Evolutionary conservation across 2,888 invertebrate genomes (phyloP).

Genomic region (Dolichopus griseipennis): DNA sequence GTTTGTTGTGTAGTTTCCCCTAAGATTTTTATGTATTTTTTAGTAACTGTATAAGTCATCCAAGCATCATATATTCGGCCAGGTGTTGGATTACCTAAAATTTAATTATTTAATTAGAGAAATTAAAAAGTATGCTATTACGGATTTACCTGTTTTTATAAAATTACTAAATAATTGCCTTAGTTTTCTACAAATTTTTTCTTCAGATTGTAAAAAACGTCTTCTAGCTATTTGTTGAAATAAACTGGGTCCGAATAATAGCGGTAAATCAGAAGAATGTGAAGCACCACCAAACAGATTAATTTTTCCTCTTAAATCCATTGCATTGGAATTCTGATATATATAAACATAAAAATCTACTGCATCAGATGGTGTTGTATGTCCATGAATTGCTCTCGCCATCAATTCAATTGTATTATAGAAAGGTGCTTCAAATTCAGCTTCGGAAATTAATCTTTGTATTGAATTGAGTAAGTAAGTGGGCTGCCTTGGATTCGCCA

Average conservation of each 20-base stretch:
- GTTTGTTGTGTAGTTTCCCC: slow-evolving; percentile 28
- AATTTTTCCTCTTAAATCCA: slow-evolving; percentile 41
- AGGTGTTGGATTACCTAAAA: slow-evolving; percentile 50
- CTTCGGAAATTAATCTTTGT: slow-evolving; percentile 39
- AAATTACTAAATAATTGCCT: slow-evolving; percentile 48
- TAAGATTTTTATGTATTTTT: slow-evolving; percentile 36
- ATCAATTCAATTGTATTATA: slow-evolving; percentile 33
- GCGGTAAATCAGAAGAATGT: slow-evolving; percentile 57
- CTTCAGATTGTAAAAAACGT: slow-evolving; percentile 52
- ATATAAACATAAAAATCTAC: slow-evolving; percentile 34
- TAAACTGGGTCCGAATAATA: slow-evolving; percentile 57
- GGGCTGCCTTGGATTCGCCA: slow-evolving; percentile 19
- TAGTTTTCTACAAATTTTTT: slow-evolving; percentile 47
- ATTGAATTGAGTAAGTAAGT: slow-evolving; percentile 34
- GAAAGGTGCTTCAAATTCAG: slow-evolving; percentile 39
- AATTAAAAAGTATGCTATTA: slow-evolving; percentile 10
- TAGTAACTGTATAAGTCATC: slow-evolving; percentile 48
- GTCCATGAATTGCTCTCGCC: slow-evolving; percentile 12
- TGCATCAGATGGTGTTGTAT: not conserved
- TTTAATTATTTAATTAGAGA: slow-evolving; percentile 15
- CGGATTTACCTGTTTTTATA: slow-evolving; percentile 45
- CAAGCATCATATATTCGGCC: slow-evolving; percentile 48
- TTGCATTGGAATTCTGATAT: slow-evolving; percentile 38
- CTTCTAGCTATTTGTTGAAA: slow-evolving; percentile 58
- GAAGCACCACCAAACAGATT: slow-evolving; percentile 50